A percentile compares a stretch with the other conserved stretches of the same genome.
These are phyloP conservation scores for Ivindomyrus marchei DNA, from an alignment of 2,113 vertebrate species.

Conservation along the genomic window DNA sequence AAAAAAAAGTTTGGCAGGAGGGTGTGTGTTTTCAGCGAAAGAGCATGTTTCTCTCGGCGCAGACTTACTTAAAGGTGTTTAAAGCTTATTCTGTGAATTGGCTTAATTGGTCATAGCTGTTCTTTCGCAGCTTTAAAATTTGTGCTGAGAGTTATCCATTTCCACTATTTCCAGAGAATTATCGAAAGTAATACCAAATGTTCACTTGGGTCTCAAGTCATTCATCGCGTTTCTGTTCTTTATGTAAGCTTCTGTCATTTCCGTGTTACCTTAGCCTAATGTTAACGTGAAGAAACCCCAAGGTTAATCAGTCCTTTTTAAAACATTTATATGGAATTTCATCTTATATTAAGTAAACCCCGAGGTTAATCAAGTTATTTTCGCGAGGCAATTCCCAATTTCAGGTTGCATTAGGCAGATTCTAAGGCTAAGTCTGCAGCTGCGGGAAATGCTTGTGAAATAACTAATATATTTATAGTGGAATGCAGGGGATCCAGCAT, in stretches of 20 bases:
- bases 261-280: background rate
- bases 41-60: constrained; percentile 41
- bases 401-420: background rate
- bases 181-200: constrained; percentile 70
- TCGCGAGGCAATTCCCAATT: background rate
- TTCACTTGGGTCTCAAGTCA: constrained; percentile 31
- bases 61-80: constrained; percentile 55
- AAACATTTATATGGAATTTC: constrained; percentile 5
- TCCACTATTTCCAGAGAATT: constrained; percentile 55
- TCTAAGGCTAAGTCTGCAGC: background rate
- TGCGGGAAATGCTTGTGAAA: background rate
- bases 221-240: constrained; percentile 33
- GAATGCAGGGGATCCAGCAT: background rate
- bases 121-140: constrained; percentile 39
- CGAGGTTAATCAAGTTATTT: constrained; percentile 10
- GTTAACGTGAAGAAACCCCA: background rate
- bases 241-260: constrained; percentile 17
- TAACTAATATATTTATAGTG: background rate
- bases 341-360: background rate
- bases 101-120: constrained; percentile 65
- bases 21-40: constrained; percentile 26
- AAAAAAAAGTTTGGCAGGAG: constrained; percentile 46
- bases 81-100: constrained; percentile 59
- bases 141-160: constrained; percentile 42
- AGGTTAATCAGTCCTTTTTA: constrained; percentile 13